Percentiles rank a stretch among this genome's conserved stretches.
Conservation (phyloP, 2,888 invertebrate species). For the Drosophila rellima region DNA sequence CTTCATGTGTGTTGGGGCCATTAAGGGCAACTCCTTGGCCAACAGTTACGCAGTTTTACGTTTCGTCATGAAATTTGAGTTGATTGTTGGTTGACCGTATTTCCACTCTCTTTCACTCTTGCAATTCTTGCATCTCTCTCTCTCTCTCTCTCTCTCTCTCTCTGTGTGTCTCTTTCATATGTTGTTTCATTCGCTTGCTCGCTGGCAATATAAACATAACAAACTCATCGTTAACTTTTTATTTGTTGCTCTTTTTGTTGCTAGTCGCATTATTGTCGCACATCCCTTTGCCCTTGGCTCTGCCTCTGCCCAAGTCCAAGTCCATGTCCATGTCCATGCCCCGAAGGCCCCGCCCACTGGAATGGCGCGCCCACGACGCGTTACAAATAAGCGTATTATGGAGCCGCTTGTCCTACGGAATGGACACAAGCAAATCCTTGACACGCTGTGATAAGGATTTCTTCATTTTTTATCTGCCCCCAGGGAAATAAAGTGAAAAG, state of each 20-base stretch:
- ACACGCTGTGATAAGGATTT: conserved; percentile 84
- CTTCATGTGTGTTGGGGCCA: conserved; percentile 38
- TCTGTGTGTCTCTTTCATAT: conserved; percentile 36
- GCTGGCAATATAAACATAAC: conserved; percentile 78
- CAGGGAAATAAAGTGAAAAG: conserved; percentile 83
- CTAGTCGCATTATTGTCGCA: conserved; percentile 73
- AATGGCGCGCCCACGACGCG: conserved; percentile 70
- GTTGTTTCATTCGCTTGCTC: conserved; percentile 75
- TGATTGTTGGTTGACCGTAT: conserved; percentile 66
- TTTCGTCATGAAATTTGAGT: conserved; percentile 79
- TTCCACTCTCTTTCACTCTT: conserved; percentile 3
- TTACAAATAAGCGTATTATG: conserved; percentile 83
- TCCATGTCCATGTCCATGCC: conserved; percentile 14
- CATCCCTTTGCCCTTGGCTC: conserved; percentile 20
- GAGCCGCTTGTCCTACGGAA: conserved; percentile 73
- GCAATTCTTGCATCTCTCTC: conserved; percentile 2
- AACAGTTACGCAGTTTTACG: conserved; percentile 76
- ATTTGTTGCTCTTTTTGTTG: conserved; percentile 74
- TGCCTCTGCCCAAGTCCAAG: background rate
- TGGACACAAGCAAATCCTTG: conserved; percentile 83
- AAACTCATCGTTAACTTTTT: conserved; percentile 83
- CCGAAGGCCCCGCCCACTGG: conserved; percentile 17
- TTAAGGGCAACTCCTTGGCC: conserved; percentile 57
- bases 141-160: background rate
- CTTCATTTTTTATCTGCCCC: conserved; percentile 84